Base-by-base conservation (phyloP, 1,140 invertebrate genomes). In the Drosophila erecta region DNA sequence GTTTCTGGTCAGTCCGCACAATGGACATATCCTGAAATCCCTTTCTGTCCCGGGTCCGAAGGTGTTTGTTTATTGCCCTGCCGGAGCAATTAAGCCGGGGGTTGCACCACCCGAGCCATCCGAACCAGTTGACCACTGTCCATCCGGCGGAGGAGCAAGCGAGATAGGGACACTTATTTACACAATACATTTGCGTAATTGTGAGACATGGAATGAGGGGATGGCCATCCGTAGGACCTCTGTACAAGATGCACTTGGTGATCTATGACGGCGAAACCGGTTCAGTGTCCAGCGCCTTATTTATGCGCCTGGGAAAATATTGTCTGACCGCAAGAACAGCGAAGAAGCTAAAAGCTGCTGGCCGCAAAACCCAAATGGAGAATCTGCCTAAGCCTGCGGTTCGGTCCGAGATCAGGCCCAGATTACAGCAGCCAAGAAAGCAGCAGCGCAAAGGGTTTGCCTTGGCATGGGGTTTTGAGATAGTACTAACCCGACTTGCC, bases 181-280 rank as follows among this genome's bases (percentile, higher is more conserved):
- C 57, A 77, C 74, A 78, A 77, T 78, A 76, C 74, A 78, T 78
- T 78, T 78, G 74, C 75, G 74, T 78, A 78, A 78, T 78, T 71
- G 74, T 58, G 51, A 44, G 35, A 27, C 1, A 4, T 24, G 61
- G 67, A 46, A 53, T 51, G 46, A 38, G 27, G 46, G 47, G 24
- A 30, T 4, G 27, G 22, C 15, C 22, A 7, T 24, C 44, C 20
- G 20, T 14, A 27, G 46, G 46, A 49, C 46, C 22, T 35, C 37
- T 4, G 17, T 15, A 62, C n/a, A 20, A 44, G 64, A 37, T 35
- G 54, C 72, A 66, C 73, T 78, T 76, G 75, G 65, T 71, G 67
- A 70, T 71, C 67, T 77, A 77, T 56, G 50, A 55, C 17, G 15
- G n/a, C 22, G 0, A 77, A 78, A 78, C 75, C 66, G 75, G 75